Evolutionary conservation across 2,888 invertebrate genomes (phyloP), one percentile per base, ranked within the genome.

Genomic region (Caradrina kadenii): DNA sequence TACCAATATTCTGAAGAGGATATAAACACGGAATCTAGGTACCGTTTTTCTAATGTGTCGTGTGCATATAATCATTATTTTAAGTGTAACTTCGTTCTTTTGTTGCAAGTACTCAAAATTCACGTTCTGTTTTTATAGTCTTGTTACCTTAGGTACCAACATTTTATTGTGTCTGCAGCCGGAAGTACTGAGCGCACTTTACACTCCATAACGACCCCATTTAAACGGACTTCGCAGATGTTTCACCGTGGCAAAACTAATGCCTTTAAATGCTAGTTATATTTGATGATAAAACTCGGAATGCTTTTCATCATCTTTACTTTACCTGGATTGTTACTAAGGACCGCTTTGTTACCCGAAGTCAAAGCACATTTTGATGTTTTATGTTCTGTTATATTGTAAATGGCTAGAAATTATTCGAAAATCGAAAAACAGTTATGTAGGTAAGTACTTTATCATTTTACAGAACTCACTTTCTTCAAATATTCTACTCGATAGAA

Each of bases 141-240:
- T 69, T 15, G 49, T 61, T 63, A 65, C 64, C 59, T 26, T 52
- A 26, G 39, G 39, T 39, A 39, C 52, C 55, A 68, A 48, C 55
- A 70, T 70, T 79, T 67, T 60, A 79, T 65, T 42, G 64, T 68
- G 59, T 65, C 63, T 79, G 42, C 63, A 64, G 59, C 70, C 75
- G 75, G 70, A 79, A 79, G 70, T 48, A 68, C 63, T 70, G 52
- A 68, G 67, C 50, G 15, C 63, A 67, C 59, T 79, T 67, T 74
- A 79, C 53, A 71, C 68, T 58, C 63, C 64, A 67, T 61, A 67
- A 79, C 67, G 67, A 19, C 56, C 52, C 31, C 63, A 65, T 73
- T 78, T 78, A 11, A 52, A 58, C 39, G 63, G 53, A 56, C 48
- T 64, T 59, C 52, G 42, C 62, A 65, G 55, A 68, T 73, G 42